These are phyloP conservation scores for Drosophila cognata DNA, from an alignment of 2,888 invertebrate genomes.

Conservation along the genomic window DNA sequence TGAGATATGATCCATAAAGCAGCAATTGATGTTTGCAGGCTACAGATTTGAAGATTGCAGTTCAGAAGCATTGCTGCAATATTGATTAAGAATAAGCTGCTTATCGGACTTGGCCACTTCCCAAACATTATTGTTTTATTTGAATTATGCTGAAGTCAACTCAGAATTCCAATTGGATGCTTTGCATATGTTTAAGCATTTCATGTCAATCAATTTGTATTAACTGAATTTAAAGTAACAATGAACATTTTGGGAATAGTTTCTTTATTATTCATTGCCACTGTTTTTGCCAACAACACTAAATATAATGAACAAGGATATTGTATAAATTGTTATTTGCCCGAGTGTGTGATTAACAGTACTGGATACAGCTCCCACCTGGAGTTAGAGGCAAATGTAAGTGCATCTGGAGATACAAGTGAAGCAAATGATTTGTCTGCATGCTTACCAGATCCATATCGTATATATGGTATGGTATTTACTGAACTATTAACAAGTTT, in stretches of 20 bases:
- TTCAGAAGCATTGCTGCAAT: not conserved
- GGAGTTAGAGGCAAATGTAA: not conserved
- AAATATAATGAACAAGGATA: not conserved
- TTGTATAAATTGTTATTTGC: constrained; percentile 13
- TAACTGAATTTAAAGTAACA: not conserved
- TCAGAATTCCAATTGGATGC: not conserved
- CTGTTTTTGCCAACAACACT: not conserved
- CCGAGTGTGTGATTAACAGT: constrained; percentile 1
- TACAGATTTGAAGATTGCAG: not conserved
- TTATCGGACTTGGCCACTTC: not conserved
- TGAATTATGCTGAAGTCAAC: too few relatives aligned
- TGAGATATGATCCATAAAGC: not conserved
- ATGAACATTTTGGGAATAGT: not conserved
- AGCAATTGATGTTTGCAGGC: not conserved
- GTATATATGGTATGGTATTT: constrained; percentile 11
- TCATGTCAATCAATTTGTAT: not conserved
- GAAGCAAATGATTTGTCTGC: not conserved
- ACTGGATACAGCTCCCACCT: not conserved
- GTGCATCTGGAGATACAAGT: not conserved
- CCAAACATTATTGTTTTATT: not conserved
- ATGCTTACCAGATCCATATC: constrained; percentile 11
- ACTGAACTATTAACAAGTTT: not conserved
- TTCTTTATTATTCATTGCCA: not conserved
- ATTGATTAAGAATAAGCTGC: not conserved
- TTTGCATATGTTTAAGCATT: not conserved